Conservation (phyloP, 2,888 invertebrate species). For the Tenthredo livida region DNA sequence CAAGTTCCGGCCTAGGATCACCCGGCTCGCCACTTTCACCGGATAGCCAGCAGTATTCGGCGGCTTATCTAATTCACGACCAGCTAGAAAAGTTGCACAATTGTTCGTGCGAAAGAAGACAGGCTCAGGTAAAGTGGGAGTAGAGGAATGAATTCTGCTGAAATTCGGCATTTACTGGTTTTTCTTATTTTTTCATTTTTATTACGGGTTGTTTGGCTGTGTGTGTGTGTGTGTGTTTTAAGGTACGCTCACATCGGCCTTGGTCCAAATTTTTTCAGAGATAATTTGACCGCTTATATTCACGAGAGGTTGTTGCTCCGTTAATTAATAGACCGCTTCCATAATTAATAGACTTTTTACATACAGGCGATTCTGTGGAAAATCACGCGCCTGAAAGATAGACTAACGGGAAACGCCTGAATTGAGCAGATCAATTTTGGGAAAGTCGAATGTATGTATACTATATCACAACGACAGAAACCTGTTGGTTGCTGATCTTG, state of each 20-base stretch:
- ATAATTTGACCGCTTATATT: not conserved
- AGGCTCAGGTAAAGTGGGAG: conserved; percentile 70
- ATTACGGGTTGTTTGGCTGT: not conserved
- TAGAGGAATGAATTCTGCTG: not conserved
- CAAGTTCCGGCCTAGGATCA: conserved; percentile 71
- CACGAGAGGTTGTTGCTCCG: not conserved
- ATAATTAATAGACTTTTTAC: conserved; percentile 24
- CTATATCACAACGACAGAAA: too few relatives aligned
- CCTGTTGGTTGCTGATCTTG: too few relatives aligned
- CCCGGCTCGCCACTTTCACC: conserved; percentile 70
- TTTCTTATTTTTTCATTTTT: not conserved
- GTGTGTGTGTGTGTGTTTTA: not conserved
- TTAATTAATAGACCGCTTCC: conserved; percentile 12
- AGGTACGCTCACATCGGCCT: not conserved
- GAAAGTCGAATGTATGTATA: too few relatives aligned
- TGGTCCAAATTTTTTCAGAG: not conserved
- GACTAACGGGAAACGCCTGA: too few relatives aligned
- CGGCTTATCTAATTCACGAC: conserved; percentile 69
- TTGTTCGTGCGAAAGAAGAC: conserved; percentile 72
- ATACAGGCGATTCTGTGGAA: too few relatives aligned
- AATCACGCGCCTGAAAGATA: too few relatives aligned
- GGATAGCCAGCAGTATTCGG: conserved; percentile 71
- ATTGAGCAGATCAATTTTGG: too few relatives aligned
- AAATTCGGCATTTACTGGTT: not conserved
- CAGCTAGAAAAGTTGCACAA: conserved; percentile 70